These are phyloP conservation scores for Proterorhinus semilunaris DNA, from an alignment of 2,113 vertebrate genomes.

Conservation along the genomic window DNA sequence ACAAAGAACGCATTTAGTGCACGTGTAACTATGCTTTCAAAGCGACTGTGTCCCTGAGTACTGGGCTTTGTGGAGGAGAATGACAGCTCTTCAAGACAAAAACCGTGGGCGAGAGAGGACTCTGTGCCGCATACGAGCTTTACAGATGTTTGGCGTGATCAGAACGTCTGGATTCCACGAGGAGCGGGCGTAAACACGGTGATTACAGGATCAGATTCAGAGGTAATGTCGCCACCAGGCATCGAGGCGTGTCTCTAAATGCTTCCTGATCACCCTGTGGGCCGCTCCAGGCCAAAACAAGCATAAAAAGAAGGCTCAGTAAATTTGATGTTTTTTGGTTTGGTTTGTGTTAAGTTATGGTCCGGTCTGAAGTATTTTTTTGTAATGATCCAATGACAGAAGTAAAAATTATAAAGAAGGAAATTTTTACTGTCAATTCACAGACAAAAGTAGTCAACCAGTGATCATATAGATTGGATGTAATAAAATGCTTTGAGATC, in stretches of 20 bases:
- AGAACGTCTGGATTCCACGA: conserved; percentile 40
- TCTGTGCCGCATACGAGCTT: conserved; percentile 28
- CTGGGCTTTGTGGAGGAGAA: conserved; percentile 43
- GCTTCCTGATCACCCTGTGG: conserved; percentile 13
- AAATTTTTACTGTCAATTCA: no score
- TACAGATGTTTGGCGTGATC: conserved; percentile 46
- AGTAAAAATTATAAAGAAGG: no score
- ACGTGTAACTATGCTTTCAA: conserved; percentile 21
- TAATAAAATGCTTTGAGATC: no score
- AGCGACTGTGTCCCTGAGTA: conserved; percentile 33
- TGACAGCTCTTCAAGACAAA: conserved; percentile 53
- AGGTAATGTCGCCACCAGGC: conserved; percentile 37
- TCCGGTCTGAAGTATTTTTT: no score
- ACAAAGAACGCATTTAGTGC: conserved; percentile 53
- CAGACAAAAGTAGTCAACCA: no score
- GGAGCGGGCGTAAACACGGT: conserved; percentile 48
- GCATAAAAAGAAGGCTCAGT: background rate
- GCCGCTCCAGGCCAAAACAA: background rate
- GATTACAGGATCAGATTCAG: conserved; percentile 43
- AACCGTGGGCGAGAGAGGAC: conserved; percentile 45
- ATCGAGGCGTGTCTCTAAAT: conserved; percentile 27
- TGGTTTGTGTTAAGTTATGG: no score
- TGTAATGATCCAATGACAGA: no score
- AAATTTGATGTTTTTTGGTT: no score
- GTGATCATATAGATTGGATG: no score